Conservation (phyloP, 2,113 vertebrate species). For the Condylura cristata region DNA sequence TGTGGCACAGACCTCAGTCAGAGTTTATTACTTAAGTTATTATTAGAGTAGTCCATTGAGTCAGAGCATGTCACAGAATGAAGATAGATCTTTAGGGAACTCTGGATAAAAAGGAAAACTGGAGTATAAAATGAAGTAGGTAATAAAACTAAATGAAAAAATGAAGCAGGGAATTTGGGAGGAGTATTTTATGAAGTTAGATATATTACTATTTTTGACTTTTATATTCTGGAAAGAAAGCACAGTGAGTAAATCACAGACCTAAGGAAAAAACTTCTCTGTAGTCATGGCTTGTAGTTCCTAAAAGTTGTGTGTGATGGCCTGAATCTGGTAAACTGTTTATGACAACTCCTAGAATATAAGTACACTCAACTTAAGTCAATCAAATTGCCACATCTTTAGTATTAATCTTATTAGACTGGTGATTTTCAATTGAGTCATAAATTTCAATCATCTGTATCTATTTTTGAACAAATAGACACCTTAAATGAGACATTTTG, state of each 20-base stretch:
- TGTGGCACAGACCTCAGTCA: not conserved
- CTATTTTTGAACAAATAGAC: not conserved
- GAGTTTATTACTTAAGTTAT: slow-evolving; percentile 12
- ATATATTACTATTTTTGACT: not conserved
- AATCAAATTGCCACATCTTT: not conserved
- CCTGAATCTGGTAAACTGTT: not conserved
- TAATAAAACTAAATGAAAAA: not conserved
- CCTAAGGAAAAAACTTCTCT: not conserved
- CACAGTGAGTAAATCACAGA: not conserved
- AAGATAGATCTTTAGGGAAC: not conserved
- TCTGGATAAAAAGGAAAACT: not conserved
- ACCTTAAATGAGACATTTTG: not conserved
- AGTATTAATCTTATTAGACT: not conserved
- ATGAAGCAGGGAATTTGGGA: not conserved
- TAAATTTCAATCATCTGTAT: not conserved
- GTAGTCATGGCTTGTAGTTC: not conserved
- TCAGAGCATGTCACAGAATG: not conserved
- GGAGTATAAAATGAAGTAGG: not conserved
- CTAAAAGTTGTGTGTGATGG: not conserved
- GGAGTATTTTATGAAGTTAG: not conserved
- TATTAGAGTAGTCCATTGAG: not conserved
- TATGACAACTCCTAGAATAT: not conserved
- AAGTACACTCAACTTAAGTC: not conserved
- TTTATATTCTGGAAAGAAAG: not conserved
- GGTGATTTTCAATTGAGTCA: not conserved